These are phyloP conservation scores for Trematomus bernacchii DNA, from an alignment of 2,797 vertebrate genomes.

Conservation along the genomic window DNA sequence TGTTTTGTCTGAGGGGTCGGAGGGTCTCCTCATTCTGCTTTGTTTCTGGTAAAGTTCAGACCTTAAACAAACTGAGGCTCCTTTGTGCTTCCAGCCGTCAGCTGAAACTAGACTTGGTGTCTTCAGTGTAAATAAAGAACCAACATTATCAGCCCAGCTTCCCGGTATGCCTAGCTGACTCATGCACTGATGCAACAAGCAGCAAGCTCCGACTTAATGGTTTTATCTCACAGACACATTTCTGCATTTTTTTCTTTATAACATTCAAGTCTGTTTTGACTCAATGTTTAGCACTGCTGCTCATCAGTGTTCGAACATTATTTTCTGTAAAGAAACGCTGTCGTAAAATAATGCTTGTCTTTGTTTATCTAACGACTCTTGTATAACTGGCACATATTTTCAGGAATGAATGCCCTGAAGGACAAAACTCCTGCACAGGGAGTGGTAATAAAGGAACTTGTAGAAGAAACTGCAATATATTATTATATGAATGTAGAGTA, in stretches of 20 bases:
- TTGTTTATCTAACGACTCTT: conserved; percentile 17
- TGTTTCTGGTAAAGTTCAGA: conserved; percentile 43
- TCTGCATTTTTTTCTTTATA: too few species aligned
- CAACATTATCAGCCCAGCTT: conserved; percentile 34
- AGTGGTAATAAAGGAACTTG: conserved; percentile 23
- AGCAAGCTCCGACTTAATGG: conserved; percentile 42
- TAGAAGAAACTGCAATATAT: too few species aligned
- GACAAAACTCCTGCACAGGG: conserved; percentile 37
- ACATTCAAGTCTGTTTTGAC: too few species aligned
- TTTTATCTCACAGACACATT: conserved; percentile 10
- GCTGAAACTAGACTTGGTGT: conserved; percentile 43
- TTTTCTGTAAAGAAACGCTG: not conserved
- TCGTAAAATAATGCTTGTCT: not conserved
- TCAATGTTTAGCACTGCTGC: not conserved
- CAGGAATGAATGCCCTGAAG: conserved; percentile 33
- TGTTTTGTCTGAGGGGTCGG: conserved; percentile 55
- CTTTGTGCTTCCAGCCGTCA: conserved; percentile 49
- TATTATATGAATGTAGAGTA: too few species aligned
- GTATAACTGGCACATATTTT: conserved; percentile 9
- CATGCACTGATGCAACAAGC: conserved; percentile 53
- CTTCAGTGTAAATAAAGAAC: conserved; percentile 53
- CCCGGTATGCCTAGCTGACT: conserved; percentile 37
- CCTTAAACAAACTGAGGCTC: conserved; percentile 55
- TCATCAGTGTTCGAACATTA: not conserved
- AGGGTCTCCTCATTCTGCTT: conserved; percentile 36